Evolutionary conservation across 2,888 invertebrate species (phyloP).

Genomic region (Cheilosia grossa): DNA sequence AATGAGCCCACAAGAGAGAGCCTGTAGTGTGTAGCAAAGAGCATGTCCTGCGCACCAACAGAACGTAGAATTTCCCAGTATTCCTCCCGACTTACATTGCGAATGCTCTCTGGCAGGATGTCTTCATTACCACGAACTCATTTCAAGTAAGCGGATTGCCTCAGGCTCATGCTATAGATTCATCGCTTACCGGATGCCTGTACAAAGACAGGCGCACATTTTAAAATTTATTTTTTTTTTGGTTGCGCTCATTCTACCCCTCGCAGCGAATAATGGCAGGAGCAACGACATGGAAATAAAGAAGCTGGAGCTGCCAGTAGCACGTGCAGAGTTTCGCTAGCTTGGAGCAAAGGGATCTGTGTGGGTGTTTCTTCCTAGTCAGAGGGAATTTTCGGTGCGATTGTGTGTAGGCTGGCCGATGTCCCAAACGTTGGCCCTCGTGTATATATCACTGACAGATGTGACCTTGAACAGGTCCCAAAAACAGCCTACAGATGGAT

Average conservation of each 20-base stretch:
- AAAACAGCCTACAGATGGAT: slow-evolving; percentile 66
- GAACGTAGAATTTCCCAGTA: slow-evolving; percentile 48
- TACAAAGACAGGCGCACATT: slow-evolving; percentile 18
- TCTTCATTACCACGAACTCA: slow-evolving; percentile 54
- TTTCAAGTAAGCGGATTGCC: slow-evolving; percentile 62
- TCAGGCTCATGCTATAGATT: slow-evolving; percentile 57
- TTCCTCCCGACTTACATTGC: slow-evolving; percentile 12
- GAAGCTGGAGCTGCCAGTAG: slow-evolving; percentile 30
- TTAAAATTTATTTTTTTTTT: slow-evolving; percentile 2
- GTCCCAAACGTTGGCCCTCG: slow-evolving; percentile 34
- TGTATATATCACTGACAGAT: slow-evolving; percentile 74
- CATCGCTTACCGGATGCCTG: slow-evolving; percentile 47
- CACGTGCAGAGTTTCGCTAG: slow-evolving; percentile 46
- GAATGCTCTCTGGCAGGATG: slow-evolving; percentile 18
- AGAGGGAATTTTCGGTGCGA: not conserved
- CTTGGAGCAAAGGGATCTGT: slow-evolving; percentile 14
- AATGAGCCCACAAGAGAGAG: slow-evolving; percentile 49
- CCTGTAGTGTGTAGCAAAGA: not conserved
- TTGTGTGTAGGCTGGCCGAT: slow-evolving; percentile 8
- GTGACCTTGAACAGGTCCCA: slow-evolving; percentile 76
- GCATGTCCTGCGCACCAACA: not conserved
- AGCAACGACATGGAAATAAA: slow-evolving; percentile 31
- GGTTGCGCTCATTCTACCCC: not conserved
- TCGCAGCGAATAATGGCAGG: slow-evolving; percentile 10
- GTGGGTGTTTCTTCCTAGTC: slow-evolving; percentile 7